Base-by-base conservation (phyloP, 2,113 vertebrate species). In the Chlamydotis undulata region DNA sequence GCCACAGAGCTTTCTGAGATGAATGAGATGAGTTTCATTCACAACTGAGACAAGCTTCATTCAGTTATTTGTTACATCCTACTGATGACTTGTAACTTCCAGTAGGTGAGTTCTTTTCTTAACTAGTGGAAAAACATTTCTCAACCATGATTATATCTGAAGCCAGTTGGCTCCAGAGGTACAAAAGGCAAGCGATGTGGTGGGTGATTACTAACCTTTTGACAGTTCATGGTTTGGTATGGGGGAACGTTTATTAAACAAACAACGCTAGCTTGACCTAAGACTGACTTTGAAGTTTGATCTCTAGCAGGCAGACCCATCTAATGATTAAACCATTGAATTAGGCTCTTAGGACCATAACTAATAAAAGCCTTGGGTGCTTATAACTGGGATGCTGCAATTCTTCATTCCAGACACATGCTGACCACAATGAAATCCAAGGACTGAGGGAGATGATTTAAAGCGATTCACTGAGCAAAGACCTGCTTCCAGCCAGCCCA, bases 271-370 rank as follows among this genome's bases (percentile, higher is more conserved):
- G 91, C 88, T 93, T 96, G 92, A 93, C 79, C 74, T 50, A 84
- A 89, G 87, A 84, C 65, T 90, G 86, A 96, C 93, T 97, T 96
- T 92, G 69, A 93, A 97, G 82, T 88, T 93, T 97, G 85, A 89
- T 95, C 89, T 94, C 68, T 82, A 63, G 52, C 83, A 92, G 70
- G 57, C 92, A 93, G 59, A 89, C 53, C 76, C 89, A 96, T 91
- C 88, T 96, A 96, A 97, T 96, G 53, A 31, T 97, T 98, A 97
- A 97, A 74, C 91, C 50, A 19, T 33, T 85, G 88, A 92, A 94
- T 81, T 75, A 96, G 68, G 43, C 89, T 91, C 84, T 89, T 74
- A 87, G 80, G 53, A 79, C 47, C 59, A 53, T 3, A 93, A 67
- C 69, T 96, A 94, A 95, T 91, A 97, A 95, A 94, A 92, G 35